A percentile compares a stretch with the other conserved stretches of the same genome.
Evolutionary conservation across 2,113 vertebrate species (phyloP).

Genomic region (Pseudorasbora parva): DNA sequence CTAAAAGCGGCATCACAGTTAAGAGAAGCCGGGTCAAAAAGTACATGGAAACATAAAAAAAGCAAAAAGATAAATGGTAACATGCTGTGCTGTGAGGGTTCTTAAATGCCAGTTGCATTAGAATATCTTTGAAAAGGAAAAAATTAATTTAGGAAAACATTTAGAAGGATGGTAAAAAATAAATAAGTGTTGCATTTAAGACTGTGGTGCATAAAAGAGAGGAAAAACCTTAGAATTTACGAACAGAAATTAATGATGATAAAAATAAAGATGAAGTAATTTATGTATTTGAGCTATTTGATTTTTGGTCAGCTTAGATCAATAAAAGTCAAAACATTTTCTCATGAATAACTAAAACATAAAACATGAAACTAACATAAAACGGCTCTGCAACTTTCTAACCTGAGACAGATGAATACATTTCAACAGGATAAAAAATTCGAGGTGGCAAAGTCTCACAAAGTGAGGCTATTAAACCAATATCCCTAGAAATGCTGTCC

Average conservation of each 20-base stretch:
- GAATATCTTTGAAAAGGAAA: not conserved
- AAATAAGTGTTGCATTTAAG: not conserved
- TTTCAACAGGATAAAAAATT: not conserved
- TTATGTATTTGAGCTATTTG: not conserved
- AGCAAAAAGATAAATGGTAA: not conserved
- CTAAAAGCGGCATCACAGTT: slow-evolving; percentile 9
- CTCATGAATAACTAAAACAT: not conserved
- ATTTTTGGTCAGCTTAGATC: slow-evolving; percentile 21
- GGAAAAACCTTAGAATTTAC: not conserved
- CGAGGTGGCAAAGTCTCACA: not conserved
- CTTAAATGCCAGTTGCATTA: not conserved
- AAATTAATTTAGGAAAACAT: not conserved
- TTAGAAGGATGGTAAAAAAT: too few species aligned
- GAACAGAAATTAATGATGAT: not conserved
- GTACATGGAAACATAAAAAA: slow-evolving; percentile 8
- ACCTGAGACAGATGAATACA: not conserved
- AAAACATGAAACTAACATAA: too few species aligned
- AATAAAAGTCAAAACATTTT: slow-evolving; percentile 43
- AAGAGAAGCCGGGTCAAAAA: not conserved
- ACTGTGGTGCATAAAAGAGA: not conserved
- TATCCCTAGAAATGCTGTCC: not conserved
- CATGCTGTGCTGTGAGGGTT: not conserved
- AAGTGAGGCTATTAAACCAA: not conserved
- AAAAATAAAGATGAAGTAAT: not conserved
- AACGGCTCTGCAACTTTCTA: not conserved